phyloP scores from a whole-genome alignment of 2,888 invertebrate genomes.

The Neria commutata region DNA sequence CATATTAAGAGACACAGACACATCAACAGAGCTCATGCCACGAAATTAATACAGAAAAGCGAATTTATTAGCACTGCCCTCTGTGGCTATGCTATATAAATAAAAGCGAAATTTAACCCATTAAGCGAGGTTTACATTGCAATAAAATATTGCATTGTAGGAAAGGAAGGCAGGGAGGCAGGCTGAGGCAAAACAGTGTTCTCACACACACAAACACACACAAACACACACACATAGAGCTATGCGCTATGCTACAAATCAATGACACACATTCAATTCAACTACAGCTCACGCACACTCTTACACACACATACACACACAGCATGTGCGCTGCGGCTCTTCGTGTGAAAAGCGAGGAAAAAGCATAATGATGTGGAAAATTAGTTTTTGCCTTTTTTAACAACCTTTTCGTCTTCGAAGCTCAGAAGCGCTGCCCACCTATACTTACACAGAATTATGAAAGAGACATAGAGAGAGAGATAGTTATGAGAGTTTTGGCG shows the following conservation, averaged over 20 bases:
- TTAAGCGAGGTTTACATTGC: background rate
- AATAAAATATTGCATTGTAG: background rate
- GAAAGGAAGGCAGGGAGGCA: too few species aligned
- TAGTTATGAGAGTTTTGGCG: too few species aligned
- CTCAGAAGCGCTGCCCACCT: slow-evolving; percentile 16
- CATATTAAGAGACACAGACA: background rate
- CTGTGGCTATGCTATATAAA: background rate
- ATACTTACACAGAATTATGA: too few species aligned
- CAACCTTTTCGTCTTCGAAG: background rate
- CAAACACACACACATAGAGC: background rate
- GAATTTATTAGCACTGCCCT: background rate
- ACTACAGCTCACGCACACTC: background rate
- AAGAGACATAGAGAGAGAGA: too few species aligned
- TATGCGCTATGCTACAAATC: slow-evolving; percentile 10
- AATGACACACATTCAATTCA: slow-evolving; percentile 10
- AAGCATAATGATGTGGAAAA: slow-evolving; percentile 49
- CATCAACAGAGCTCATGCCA: background rate
- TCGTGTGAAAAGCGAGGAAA: slow-evolving; percentile 35
- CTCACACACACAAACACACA: background rate
- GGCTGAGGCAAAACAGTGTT: too few species aligned
- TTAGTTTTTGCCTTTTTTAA: slow-evolving; percentile 37
- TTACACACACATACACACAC: slow-evolving; percentile 19
- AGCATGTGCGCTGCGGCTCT: background rate
- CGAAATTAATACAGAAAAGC: background rate
- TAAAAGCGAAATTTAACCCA: slow-evolving; percentile 11